Percentiles rank a stretch among this genome's conserved stretches.
phyloP scores from a whole-genome alignment of 2,797 vertebrate species.

The Brachymystax lenok region DNA sequence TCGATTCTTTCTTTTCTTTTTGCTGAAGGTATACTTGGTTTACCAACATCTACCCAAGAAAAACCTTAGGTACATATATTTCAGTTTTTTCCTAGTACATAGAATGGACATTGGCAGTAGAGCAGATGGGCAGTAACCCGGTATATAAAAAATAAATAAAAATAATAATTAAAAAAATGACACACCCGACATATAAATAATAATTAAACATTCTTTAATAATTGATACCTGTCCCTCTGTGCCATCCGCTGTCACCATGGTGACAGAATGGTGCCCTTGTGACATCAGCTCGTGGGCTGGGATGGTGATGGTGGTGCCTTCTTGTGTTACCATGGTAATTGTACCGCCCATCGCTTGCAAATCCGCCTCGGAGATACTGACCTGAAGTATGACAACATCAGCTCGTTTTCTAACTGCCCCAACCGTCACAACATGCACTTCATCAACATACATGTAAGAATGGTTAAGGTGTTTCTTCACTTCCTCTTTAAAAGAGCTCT shows the following conservation, averaged over 20 bases:
- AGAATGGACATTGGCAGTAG: too few relatives aligned
- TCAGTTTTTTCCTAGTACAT: too few relatives aligned
- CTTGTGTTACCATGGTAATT: slow-evolving; percentile 98
- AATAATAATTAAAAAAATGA: too few relatives aligned
- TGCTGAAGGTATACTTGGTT: too few relatives aligned
- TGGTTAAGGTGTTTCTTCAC: background rate
- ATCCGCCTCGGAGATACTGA: slow-evolving; percentile 94
- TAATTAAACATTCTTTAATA: background rate
- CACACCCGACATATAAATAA: too few relatives aligned
- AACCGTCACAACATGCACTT: too few relatives aligned
- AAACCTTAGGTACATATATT: too few relatives aligned
- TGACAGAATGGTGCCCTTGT: slow-evolving; percentile 87
- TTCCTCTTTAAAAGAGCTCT: background rate
- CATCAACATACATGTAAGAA: background rate
- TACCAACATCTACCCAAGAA: too few relatives aligned
- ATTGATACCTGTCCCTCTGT: slow-evolving; percentile 88
- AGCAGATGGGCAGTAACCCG: too few relatives aligned
- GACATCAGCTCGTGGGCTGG: slow-evolving; percentile 92
- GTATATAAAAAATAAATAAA: too few relatives aligned
- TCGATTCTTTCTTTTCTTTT: too few relatives aligned
- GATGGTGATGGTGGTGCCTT: slow-evolving; percentile 97
- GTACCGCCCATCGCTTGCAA: slow-evolving; percentile 94
- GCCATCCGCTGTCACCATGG: slow-evolving; percentile 94
- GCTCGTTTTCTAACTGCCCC: background rate
- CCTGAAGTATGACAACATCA: slow-evolving; percentile 70